Percentiles rank a stretch among this genome's conserved stretches.
Conservation (phyloP, 2,797 vertebrate species). For the Poeciliopsis paucimaculata region DNA sequence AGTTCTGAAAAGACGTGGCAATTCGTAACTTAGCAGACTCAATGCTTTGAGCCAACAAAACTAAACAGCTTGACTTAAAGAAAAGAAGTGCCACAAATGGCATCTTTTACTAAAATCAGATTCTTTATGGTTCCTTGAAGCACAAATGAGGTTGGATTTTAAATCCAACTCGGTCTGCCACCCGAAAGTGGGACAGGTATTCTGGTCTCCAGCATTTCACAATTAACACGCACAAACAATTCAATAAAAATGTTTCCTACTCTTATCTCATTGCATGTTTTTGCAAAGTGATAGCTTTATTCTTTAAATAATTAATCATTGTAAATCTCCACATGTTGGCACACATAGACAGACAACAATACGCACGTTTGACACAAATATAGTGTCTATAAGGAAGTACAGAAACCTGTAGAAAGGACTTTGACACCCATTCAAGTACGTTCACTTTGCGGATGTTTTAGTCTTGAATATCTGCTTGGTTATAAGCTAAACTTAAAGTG, state of each 20-base stretch:
- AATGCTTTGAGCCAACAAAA: background rate
- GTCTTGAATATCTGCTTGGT: background rate
- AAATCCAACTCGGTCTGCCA: background rate
- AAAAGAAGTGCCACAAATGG: background rate
- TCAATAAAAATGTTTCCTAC: background rate
- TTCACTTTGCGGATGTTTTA: background rate
- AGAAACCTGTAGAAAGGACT: background rate
- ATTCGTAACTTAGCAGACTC: background rate
- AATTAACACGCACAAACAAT: background rate
- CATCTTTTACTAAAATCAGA: background rate
- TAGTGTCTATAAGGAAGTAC: background rate
- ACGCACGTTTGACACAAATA: background rate
- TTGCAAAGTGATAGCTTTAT: background rate
- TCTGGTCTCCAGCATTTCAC: background rate
- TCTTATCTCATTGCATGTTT: background rate
- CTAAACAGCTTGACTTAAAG: background rate
- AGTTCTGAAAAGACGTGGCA: background rate
- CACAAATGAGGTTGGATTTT: background rate
- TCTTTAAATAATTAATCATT: background rate
- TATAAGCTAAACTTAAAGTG: background rate
- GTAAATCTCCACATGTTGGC: background rate
- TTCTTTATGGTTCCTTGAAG: background rate
- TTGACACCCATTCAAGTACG: background rate
- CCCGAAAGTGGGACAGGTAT: background rate
- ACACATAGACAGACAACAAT: background rate